Base-by-base conservation (phyloP, 2,888 invertebrate genomes). In the Cantharis flavilabris region DNA sequence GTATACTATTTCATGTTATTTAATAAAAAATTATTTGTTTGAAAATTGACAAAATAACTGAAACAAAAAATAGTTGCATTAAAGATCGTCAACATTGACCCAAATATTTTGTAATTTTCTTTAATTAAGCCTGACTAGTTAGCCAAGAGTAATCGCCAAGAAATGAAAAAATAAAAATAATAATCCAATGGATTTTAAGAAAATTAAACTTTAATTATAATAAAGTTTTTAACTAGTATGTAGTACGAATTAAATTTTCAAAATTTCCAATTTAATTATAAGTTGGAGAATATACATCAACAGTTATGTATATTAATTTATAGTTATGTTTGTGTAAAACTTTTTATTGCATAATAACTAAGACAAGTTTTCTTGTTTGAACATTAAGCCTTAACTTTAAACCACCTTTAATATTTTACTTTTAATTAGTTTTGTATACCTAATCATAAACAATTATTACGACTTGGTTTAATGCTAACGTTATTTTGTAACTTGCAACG, bases 191-290 rank as follows among this genome's bases (percentile, higher is more conserved):
- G 71, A 62, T 63, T 70, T 71, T 71, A 77, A 73, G 70, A 23
- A 67, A 77, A 77, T 77, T 77, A 74, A 73, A 77, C 30, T 77
- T 71, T 64, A 77, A 77, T 77, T 77, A 69, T 71, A n/a, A 71
- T 77, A 77, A 77, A 73, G 69, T 71, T 73, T 65, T 65, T 67
- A 73, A 71, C 65, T 49, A 20, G 9, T 76, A 63, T 72, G 26
- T 72, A 71, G 26, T 72, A 71, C 16, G 76, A 76, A 72, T 72
- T 72, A 73, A 73, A 76, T 76, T 73, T 65, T 64, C 65, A 76
- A 73, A 73, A 76, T 76, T 73, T 65, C 70, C 65, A 76, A 76
- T 72, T 76, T 73, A 72, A 76, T 76, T 76, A 76, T 26, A 76
- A 76, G 76, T 76, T 76, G 26, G 73, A 67, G 49, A 73, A 73